These are phyloP conservation scores for Oithona nana DNA, from an alignment of 2,888 invertebrate species.

Conservation along the genomic window DNA sequence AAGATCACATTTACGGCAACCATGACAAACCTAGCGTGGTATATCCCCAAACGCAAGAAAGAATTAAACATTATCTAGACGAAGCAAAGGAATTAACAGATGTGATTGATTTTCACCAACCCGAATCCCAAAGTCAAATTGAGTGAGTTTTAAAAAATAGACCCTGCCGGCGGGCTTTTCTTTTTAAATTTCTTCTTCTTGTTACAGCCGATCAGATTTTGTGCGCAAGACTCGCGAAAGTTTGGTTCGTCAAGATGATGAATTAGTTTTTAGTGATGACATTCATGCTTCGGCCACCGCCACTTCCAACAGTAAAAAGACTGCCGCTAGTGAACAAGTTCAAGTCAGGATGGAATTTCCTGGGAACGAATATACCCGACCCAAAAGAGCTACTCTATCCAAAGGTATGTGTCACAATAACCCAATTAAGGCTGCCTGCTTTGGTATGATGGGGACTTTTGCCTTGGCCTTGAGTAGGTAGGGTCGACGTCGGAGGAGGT, in stretches of 20 bases:
- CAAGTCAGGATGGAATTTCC: background rate
- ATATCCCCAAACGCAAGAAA: background rate
- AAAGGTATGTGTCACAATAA: no score
- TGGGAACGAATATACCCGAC: background rate
- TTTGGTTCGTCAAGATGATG: background rate
- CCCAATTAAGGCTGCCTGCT: no score
- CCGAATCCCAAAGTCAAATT: background rate
- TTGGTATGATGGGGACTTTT: no score
- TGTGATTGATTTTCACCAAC: conserved; percentile 7
- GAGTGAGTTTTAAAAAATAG: background rate
- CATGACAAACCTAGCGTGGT: background rate
- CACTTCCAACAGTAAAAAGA: background rate
- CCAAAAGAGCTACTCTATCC: no score
- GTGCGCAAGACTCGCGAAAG: background rate
- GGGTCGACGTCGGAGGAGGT: no score
- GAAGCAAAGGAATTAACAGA: conserved; percentile 12
- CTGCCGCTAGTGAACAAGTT: background rate
- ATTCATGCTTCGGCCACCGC: background rate
- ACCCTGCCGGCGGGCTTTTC: background rate
- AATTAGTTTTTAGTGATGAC: background rate
- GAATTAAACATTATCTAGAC: background rate
- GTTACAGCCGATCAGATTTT: background rate
- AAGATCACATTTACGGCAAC: background rate
- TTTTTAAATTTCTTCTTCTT: no score
- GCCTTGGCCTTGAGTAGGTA: no score